Evolutionary conservation across 2,113 vertebrate genomes (phyloP), one percentile per base, ranked within the genome.

Genomic region (Vombatus ursinus): DNA sequence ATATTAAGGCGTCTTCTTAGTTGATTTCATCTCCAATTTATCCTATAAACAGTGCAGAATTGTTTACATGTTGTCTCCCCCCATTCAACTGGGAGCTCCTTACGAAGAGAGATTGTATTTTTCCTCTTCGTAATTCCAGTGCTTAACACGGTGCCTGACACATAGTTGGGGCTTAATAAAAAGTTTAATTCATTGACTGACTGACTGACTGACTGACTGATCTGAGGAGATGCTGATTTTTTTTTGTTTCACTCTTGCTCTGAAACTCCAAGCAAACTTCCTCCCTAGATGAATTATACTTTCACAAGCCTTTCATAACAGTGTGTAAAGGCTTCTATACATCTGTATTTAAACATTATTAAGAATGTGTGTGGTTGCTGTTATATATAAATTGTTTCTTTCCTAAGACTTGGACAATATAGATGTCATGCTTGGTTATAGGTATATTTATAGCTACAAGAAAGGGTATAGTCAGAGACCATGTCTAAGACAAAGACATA

Each of bases 271-370:
- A 49, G 92, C 53, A 44, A 68, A 3, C 10, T 68, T 84, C 52
- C 77, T 94, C 50, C 77, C 2, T 0, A 52, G 52, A 93, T n/a
- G 92, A 90, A 14, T 2, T 95, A 14, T 8, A 26, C n/a, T 91
- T 97, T 96, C 31, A 49, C 90, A 92, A 77, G 44, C 52, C 53
- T 95, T 37, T 95, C 90, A 89, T 54, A 90, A 24, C 44, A 96
- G 90, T 93, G 14, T 48, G 48, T 54, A 77, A 61, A 91, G 91
- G 61, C 84, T 93, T 94, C 90, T 93, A 26, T 48, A 16, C 92
- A 94, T 96, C 50, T 28, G 1, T 19, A 47, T 37, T 23, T 10
- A 50, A 94, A 57, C 53, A 90, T 22, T 84, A n/a, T 24, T 44
- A 44, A 84, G 4, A 77, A 77, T 68, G 5, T 84, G 68, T 44